These are phyloP conservation scores for Brachionus manjavacas DNA, from an alignment of 1,140 invertebrate species.

Conservation along the genomic window DNA sequence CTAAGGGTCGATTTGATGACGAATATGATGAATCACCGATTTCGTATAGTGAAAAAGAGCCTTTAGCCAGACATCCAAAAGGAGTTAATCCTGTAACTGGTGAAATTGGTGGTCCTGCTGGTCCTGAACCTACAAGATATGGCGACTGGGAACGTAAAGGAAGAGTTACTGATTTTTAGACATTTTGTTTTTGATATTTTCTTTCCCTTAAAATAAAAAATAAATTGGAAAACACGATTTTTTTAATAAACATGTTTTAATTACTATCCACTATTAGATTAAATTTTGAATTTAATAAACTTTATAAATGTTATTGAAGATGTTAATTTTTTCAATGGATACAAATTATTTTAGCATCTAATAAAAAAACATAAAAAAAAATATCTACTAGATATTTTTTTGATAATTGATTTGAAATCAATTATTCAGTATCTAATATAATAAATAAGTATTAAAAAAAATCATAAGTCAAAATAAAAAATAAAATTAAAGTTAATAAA, in stretches of 20 bases:
- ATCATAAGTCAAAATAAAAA: too few relatives aligned
- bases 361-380: too few relatives aligned
- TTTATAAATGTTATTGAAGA: too few relatives aligned
- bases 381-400: too few relatives aligned
- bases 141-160: conserved; percentile 99
- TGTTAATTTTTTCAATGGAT: too few relatives aligned
- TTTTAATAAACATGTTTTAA: background rate
- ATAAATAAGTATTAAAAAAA: too few relatives aligned
- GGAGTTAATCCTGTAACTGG: conserved; percentile 69
- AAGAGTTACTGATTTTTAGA: conserved; percentile 54
- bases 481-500: too few relatives aligned
- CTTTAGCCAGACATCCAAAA: conserved; percentile 30
- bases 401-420: too few relatives aligned
- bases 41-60: conserved; percentile 34
- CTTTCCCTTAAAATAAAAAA: background rate
- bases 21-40: conserved; percentile 25
- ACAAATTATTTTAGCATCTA: too few relatives aligned
- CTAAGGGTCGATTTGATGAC: conserved; percentile 37
- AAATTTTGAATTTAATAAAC: background rate
- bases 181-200: background rate
- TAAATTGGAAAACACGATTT: background rate
- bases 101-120: conserved; percentile 85
- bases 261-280: background rate
- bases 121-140: conserved; percentile 95
- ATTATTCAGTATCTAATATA: too few relatives aligned